phyloP scores from a whole-genome alignment of 2,113 vertebrate species.

The Cyanoderma ruficeps region DNA sequence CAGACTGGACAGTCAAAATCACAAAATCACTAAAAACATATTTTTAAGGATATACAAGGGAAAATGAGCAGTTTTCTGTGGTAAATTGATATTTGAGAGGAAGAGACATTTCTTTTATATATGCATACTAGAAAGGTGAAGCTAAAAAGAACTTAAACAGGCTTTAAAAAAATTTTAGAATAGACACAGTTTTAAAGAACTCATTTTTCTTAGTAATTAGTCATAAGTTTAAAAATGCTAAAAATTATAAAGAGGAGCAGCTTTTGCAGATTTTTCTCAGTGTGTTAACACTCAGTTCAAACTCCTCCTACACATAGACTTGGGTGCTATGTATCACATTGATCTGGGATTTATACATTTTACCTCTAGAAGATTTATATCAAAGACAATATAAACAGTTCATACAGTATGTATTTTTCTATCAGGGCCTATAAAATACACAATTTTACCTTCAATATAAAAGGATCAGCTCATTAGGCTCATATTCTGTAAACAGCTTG shows the following conservation, averaged over 20 bases:
- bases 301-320: background rate
- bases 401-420: background rate
- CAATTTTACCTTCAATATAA: constrained; percentile 39
- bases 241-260: background rate
- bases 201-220: background rate
- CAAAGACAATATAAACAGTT: background rate
- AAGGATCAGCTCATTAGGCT: constrained; percentile 55
- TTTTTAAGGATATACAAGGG: background rate
- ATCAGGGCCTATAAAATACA: constrained; percentile 22
- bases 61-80: background rate
- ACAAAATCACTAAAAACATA: background rate
- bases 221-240: background rate
- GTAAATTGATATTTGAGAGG: background rate
- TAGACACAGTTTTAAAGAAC: background rate
- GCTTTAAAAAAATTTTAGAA: background rate
- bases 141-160: background rate
- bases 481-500: constrained; percentile 60
- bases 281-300: background rate
- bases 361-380: background rate
- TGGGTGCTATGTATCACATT: background rate
- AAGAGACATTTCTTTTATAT: background rate
- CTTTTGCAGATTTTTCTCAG: constrained; percentile 14
- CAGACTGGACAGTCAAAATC: background rate
- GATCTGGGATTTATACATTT: background rate
- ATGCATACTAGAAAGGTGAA: background rate